Percentiles rank a stretch among this genome's conserved stretches.
Conservation (phyloP, 1,140 invertebrate species). For the Coenobita brevimanus region DNA sequence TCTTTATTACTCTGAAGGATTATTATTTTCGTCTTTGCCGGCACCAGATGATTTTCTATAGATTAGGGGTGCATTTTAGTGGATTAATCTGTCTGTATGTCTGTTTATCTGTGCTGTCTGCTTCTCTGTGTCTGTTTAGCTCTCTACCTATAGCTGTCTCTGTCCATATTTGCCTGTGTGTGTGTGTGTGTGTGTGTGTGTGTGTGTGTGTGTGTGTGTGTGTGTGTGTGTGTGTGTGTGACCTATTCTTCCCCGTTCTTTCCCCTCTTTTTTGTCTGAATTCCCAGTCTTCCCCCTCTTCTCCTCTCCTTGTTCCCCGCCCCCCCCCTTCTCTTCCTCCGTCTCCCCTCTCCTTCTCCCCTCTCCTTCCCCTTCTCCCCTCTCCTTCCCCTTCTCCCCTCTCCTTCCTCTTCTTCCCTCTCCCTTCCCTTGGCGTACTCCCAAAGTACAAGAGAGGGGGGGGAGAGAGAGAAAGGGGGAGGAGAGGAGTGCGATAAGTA, state of each 20-base stretch:
- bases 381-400: no score
- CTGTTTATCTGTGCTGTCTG: no score
- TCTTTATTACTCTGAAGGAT: no score
- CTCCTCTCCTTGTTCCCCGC: no score
- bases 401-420: neutral
- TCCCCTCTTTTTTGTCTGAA: neutral
- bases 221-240: neutral
- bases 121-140: neutral
- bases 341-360: neutral
- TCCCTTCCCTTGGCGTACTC: neutral
- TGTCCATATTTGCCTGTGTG: neutral
- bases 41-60: no score
- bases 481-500: no score
- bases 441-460: no score
- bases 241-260: neutral
- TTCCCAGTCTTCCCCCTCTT: neutral
- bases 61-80: no score
- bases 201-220: neutral
- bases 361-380: neutral
- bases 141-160: no score
- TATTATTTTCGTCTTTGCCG: no score
- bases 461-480: no score
- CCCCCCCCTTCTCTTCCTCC: neutral
- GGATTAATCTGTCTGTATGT: no score
- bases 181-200: slow-evolving; percentile 19